Conservation (phyloP, 2,113 vertebrate species). For the Oncorhynchus nerka region DNA sequence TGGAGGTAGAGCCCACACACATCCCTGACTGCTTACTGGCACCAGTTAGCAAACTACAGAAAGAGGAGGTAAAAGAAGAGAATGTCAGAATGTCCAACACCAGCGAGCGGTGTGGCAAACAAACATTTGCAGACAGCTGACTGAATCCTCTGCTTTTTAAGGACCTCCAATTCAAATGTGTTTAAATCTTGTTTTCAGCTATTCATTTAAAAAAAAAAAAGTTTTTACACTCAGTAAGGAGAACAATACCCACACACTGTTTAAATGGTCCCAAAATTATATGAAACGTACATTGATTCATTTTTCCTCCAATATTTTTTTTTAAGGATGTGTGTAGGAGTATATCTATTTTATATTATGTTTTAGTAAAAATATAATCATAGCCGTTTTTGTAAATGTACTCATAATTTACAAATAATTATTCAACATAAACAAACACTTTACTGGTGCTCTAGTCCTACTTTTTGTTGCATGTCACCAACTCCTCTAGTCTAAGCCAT, state of each 20-base stretch:
- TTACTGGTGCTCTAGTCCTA: not conserved
- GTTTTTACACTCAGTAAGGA: no score
- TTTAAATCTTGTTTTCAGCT: conserved; percentile 42
- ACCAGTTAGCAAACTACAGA: conserved; percentile 54
- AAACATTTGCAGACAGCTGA: conserved; percentile 74
- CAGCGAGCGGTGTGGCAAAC: conserved; percentile 58
- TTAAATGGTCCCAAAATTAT: no score
- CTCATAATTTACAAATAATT: conserved; percentile 23
- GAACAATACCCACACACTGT: no score
- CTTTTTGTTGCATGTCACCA: not conserved
- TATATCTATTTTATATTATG: no score
- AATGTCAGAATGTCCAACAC: conserved; percentile 73
- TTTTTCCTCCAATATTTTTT: no score
- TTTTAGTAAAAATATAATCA: no score
- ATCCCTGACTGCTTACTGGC: conserved; percentile 51
- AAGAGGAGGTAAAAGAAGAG: conserved; percentile 55
- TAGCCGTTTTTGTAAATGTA: conserved; percentile 14
- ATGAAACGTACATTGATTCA: no score
- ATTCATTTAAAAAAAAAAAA: no score
- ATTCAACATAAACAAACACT: not conserved
- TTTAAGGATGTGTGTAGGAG: no score
- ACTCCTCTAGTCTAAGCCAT: not conserved
- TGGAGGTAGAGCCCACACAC: conserved; percentile 54
- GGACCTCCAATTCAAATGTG: conserved; percentile 61
- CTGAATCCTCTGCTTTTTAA: conserved; percentile 66